Base-by-base conservation (phyloP, 2,113 vertebrate species). In the Gallinago media region DNA sequence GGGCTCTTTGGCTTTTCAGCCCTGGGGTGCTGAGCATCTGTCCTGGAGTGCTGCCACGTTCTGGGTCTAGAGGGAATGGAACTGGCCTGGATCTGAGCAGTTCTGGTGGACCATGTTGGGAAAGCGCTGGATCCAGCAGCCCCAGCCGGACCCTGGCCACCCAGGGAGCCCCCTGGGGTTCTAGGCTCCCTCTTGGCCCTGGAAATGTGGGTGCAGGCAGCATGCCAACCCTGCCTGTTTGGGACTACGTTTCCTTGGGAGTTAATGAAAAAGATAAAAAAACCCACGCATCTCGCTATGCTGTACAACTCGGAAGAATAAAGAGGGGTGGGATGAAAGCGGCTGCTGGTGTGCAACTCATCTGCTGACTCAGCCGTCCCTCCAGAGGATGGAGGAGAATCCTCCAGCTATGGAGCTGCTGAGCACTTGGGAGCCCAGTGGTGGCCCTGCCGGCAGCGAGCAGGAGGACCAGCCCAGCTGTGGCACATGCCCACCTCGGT, bases 1-100 rank as follows among this genome's bases (percentile, higher is more conserved):
- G 22, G 14, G 68, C 77, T 32, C 0, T 15, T 22, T 19, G 65
- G 9, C 18, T 59, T 25, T 18, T 26, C 67, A 72, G 38, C 56
- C 42, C 47, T 0, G 5, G 44, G 31, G 16, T 2, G 14, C 56
- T 42, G 62, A 59, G 75, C 62, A 32, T 10, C 68, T 27, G 0
- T 15, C 3, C 0, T 0, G 56, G 15, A 71, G 27, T 0, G 0
- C n/a, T 62, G 68, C 23, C 49, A 8, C 0, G 0, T 49, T 26
- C 50, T 3, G 2, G 18, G 36, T 36, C 49, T 21, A 32, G 22
- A 22, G 44, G 18, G 32, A 4, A 31, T 4, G 15, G 58, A 47
- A 31, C 63, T 74, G 54, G 58, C 22, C 26, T 2, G 4, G 49
- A 46, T 22, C 40, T 11, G 49, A 73, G 59, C 0, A 0, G 23